Percentiles rank a stretch among this genome's conserved stretches.
phyloP scores from a whole-genome alignment of 2,797 vertebrate genomes.

The Protonibea diacanthus region DNA sequence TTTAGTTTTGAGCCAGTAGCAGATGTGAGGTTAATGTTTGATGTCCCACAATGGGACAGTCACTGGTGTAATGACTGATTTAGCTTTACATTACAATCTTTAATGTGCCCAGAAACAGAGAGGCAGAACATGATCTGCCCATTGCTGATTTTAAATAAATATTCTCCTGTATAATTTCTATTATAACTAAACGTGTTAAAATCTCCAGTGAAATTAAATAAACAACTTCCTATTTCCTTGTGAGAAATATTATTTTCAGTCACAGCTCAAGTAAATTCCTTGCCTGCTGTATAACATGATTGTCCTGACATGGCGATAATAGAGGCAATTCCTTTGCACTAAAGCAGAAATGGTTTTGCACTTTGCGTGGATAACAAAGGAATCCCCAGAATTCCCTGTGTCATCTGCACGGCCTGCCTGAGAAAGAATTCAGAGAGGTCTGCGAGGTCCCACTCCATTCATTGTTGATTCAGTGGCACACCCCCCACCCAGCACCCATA shows the following conservation, averaged over 20 bases:
- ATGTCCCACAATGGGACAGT: conserved; percentile 14
- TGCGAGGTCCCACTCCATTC: conserved; percentile 72
- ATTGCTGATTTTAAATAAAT: background rate
- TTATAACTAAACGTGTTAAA: background rate
- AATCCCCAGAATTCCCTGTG: conserved; percentile 75
- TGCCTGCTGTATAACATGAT: background rate
- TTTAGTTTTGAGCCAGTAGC: conserved; percentile 42
- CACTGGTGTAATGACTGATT: conserved; percentile 1
- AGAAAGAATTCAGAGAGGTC: conserved; percentile 81
- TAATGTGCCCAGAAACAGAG: background rate
- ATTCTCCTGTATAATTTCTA: background rate
- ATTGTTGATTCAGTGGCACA: conserved; percentile 79
- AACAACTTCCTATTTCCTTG: background rate
- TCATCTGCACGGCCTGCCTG: conserved; percentile 65
- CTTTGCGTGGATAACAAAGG: conserved; percentile 69
- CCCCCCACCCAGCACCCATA: conserved; percentile 73
- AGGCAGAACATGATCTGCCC: background rate
- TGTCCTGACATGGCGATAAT: conserved; percentile 20
- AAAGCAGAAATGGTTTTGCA: conserved; percentile 38
- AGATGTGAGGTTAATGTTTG: conserved; percentile 47
- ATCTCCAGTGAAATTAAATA: background rate
- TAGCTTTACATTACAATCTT: background rate
- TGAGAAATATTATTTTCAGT: background rate
- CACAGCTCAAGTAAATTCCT: background rate
- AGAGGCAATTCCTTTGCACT: conserved; percentile 39